Evolutionary conservation across 2,888 invertebrate species (phyloP).

Genomic region (Hyposoter dolosus): DNA sequence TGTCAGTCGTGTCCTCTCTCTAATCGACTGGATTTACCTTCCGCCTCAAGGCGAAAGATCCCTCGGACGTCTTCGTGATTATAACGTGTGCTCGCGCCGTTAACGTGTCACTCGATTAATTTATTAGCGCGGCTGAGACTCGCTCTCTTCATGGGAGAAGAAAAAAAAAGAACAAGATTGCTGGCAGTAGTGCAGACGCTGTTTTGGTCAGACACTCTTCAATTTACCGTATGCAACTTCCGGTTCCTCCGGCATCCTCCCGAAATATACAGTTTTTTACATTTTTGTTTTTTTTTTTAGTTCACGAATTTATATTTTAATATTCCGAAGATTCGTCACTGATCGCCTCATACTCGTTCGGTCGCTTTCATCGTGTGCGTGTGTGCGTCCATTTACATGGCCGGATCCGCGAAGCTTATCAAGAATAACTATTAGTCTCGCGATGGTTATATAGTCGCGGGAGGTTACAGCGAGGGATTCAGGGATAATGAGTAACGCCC

Average conservation of each 20-base stretch:
- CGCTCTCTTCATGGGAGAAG: constrained; percentile 6
- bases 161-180: constrained; percentile 31
- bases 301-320: constrained; percentile 18
- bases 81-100: constrained; percentile 64
- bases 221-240: constrained; percentile 53
- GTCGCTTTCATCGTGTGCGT: neutral
- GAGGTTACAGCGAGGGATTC: constrained; percentile 37
- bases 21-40: constrained; percentile 58
- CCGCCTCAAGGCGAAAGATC: constrained; percentile 60
- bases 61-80: constrained; percentile 60
- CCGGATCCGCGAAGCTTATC: constrained; percentile 18
- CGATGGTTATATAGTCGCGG: constrained; percentile 23
- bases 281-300: neutral
- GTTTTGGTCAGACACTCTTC: constrained; percentile 61
- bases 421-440: constrained; percentile 39
- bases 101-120: constrained; percentile 69
- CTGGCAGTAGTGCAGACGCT: constrained; percentile 56
- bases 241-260: constrained; percentile 27
- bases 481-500: constrained; percentile 75
- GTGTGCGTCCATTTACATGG: neutral
- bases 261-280: neutral
- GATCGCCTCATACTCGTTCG: neutral
- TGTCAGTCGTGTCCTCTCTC: constrained; percentile 57
- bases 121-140: constrained; percentile 56
- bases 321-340: neutral